Base-by-base conservation (phyloP, 1,140 invertebrate genomes). In the Venustaconcha ellipsiformis region DNA sequence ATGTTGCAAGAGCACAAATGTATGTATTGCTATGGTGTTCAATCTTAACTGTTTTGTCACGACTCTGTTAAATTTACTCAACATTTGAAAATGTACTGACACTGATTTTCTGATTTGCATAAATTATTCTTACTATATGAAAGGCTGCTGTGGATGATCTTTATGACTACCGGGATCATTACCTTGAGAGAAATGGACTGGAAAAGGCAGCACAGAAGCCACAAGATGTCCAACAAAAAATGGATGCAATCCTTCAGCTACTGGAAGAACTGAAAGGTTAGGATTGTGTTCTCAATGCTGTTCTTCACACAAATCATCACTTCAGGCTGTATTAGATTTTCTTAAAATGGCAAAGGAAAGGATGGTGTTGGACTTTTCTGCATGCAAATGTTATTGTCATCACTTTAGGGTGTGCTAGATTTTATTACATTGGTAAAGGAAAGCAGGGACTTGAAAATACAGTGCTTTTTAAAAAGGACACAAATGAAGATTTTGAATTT, bases 171-270 rank as follows among this genome's bases (percentile, higher is more conserved):
- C 91, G 94, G 83, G 94, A 95, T 90, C 92, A 94, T 83, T 96
- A 95, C 90, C 95, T 95, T 90, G 94, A 95, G 87, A 93, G 92
- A 80, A 92, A 94, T 90, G 88, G 92, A 15, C 90, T 95, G 30
- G 93, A 94, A 75, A 91, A 93, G 88, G 94, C 94, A 17, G 85
- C 91, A 17, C 90, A 94, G 55, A 95, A 94, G 88, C 92, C 91
- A 80, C 88, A 89, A 77, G 92, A 94, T 83, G 91, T 95, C 8
- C 92, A 94, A 82, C 90, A 91, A 78, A 92, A 94, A 86, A 92
- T 95, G 90, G 90, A 92, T 76, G 90, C 92, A 70, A 92, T 93
- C 3, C 69, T 95, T 58, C 87, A 90, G 67, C 92, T 92, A 82
- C 93, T 95, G 85, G 92, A 94, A 78, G 90, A 92, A 80, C 92